phyloP scores from a whole-genome alignment of 1,140 invertebrate genomes.

The Drosophila ananassae region DNA sequence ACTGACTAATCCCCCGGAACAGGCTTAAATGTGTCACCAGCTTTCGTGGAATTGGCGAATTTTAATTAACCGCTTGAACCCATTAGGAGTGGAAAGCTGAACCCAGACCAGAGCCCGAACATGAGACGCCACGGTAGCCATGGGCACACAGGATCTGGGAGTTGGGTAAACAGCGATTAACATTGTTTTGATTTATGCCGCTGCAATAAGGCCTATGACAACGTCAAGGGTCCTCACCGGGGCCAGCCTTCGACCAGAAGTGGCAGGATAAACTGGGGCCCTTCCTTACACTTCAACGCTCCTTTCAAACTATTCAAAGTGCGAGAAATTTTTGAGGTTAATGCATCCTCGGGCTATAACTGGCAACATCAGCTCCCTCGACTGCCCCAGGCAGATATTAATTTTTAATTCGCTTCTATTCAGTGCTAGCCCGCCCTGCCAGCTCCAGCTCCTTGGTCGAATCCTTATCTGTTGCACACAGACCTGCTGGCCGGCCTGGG shows the following conservation, averaged over 20 bases:
- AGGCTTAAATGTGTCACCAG: slow-evolving; percentile 30
- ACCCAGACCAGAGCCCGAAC: slow-evolving; percentile 1
- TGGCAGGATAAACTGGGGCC: slow-evolving; percentile 2
- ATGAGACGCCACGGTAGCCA: slow-evolving; percentile 15
- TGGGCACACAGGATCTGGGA: slow-evolving; percentile 23
- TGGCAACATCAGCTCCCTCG: slow-evolving; percentile 34
- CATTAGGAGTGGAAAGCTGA: slow-evolving; percentile 14
- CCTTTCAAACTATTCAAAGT: slow-evolving; percentile 72
- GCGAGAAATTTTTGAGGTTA: slow-evolving; percentile 67
- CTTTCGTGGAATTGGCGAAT: slow-evolving; percentile 64
- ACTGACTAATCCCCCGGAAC: slow-evolving; percentile 56
- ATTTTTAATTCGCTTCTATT: slow-evolving; percentile 75
- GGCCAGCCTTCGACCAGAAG: not conserved
- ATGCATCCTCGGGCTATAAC: slow-evolving; percentile 73
- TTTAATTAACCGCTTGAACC: slow-evolving; percentile 75
- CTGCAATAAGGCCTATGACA: slow-evolving; percentile 35
- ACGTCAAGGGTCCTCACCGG: slow-evolving; percentile 19
- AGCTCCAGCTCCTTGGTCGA: slow-evolving; percentile 12
- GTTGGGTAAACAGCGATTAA: slow-evolving; percentile 57
- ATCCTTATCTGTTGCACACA: slow-evolving; percentile 78
- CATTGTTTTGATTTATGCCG: slow-evolving; percentile 61
- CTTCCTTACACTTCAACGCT: slow-evolving; percentile 27
- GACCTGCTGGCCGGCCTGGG: slow-evolving; percentile 35
- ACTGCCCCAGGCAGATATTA: slow-evolving; percentile 72
- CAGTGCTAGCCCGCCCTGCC: slow-evolving; percentile 38